Evolutionary conservation across 2,888 invertebrate genomes (phyloP).

Genomic region (Platypus cylindrus): DNA sequence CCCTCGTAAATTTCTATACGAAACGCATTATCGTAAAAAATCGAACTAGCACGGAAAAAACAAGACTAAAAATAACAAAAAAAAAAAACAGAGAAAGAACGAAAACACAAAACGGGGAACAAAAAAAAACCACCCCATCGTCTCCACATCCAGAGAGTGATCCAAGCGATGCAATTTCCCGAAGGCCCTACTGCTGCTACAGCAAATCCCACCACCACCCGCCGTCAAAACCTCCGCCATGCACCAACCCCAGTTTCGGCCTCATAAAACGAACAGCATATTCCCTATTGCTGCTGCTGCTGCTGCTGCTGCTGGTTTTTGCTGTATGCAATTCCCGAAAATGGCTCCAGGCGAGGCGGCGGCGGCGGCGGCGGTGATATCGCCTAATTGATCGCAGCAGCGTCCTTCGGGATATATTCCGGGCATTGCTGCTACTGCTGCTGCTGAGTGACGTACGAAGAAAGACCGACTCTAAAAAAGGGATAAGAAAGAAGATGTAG

Average conservation of each 20-base stretch:
- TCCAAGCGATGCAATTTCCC: conserved; percentile 16
- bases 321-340: conserved; percentile 15
- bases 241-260: conserved; percentile 3
- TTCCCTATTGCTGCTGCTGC: conserved; percentile 14
- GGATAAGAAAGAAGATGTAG: too few relatives aligned
- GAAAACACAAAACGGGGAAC: too few relatives aligned
- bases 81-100: background rate
- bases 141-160: conserved; percentile 15
- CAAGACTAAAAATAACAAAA: conserved; percentile 1
- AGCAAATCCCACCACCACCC: too few relatives aligned
- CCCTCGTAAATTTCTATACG: too few relatives aligned
- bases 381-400: conserved; percentile 15
- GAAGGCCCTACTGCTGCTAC: conserved; percentile 13
- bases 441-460: too few relatives aligned
- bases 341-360: conserved; percentile 13
- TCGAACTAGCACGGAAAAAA: background rate
- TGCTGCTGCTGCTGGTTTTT: conserved; percentile 4
- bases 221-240: background rate
- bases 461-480: too few relatives aligned
- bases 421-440: too few relatives aligned
- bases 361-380: conserved; percentile 10
- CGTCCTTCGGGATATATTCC: conserved; percentile 9
- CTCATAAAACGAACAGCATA: conserved; percentile 13
- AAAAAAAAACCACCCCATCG: conserved; percentile 3
- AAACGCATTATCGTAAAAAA: too few relatives aligned